Base-by-base conservation (phyloP, 2,888 invertebrate species). In the Penaeus monodon region DNA sequence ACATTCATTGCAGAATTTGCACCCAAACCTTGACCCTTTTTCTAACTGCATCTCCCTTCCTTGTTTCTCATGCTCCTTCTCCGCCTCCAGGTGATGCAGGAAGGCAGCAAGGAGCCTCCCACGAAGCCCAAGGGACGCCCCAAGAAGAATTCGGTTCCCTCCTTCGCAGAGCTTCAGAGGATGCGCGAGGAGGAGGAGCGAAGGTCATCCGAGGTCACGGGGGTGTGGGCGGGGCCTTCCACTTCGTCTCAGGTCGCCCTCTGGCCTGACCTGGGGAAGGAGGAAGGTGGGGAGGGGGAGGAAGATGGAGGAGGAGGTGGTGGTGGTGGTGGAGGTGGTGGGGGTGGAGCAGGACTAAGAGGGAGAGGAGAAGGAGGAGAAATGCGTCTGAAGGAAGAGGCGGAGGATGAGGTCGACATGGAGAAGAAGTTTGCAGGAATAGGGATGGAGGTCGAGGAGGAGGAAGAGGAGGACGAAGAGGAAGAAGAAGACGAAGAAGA, bases 61-160 rank as follows among this genome's bases (percentile, higher is more conserved):
- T 27, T n/a, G 22, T 77, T n/a, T 49, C 57, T 24, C n/a, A 22
- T 12, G 1, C 20, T 49, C 7, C 0, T n/a, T 44, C 10, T 44
- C 49, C 24, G 1, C 10, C 38, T 89, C 91, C 90, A 92, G 92
- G 81, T 92, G 91, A 89, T 92, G 92, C 92, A 91, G 91, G 76
- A 91, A 91, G 91, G 92, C 91, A 84, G 89, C 77, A 70, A 92
- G 91, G 91, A 92, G 91, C 73, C 90, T 88, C 89, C 89, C 4
- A 89, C 86, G 8, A 88, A 88, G 49, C 89, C 89, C 38, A 89
- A 89, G 38, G 89, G 89, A n/a, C 63, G 89, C 20, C 89, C 89
- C n/a, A 89, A 89, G 82, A 90, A 89, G 77, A 89, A 90, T 64
- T 89, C 88, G 7, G 88, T 90, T 20, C 89, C 89, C 2, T 88